phyloP scores from a whole-genome alignment of 2,113 vertebrate genomes.

The Cynoglossus semilaevis region DNA sequence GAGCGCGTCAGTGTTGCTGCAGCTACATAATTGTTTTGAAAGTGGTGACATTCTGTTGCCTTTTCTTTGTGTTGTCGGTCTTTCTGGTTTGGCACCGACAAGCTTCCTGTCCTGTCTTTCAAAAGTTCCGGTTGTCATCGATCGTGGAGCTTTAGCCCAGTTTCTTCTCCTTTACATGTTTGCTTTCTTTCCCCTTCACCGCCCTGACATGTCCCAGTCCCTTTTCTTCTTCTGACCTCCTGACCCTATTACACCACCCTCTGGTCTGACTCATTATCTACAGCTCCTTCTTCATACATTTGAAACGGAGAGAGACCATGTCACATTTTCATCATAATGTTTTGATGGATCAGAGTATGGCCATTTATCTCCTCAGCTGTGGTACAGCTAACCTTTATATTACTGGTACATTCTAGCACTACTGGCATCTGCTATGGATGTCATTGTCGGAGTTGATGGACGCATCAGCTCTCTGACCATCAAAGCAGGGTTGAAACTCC shows the following conservation, averaged over 20 bases:
- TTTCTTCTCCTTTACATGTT: background rate
- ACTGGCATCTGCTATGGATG: conserved; percentile 8
- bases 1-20: no score
- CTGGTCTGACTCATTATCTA: background rate
- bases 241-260: background rate
- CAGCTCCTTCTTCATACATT: background rate
- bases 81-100: background rate
- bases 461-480: conserved; percentile 22
- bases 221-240: background rate
- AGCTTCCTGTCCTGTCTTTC: background rate
- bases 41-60: background rate
- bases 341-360: conserved; percentile 63
- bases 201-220: background rate
- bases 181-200: conserved; percentile 1
- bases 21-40: background rate
- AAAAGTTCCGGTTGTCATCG: background rate
- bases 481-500: conserved; percentile 33
- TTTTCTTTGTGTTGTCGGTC: background rate
- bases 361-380: no score
- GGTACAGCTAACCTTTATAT: conserved; percentile 24
- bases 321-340: conserved; percentile 17
- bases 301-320: conserved; percentile 6
- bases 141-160: background rate
- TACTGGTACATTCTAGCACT: conserved; percentile 15
- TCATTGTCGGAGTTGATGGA: conserved; percentile 25